Percentiles rank a stretch among this genome's conserved stretches.
These are phyloP conservation scores for Drosophila neotestacea DNA, from an alignment of 2,888 invertebrate species.

Conservation along the genomic window DNA sequence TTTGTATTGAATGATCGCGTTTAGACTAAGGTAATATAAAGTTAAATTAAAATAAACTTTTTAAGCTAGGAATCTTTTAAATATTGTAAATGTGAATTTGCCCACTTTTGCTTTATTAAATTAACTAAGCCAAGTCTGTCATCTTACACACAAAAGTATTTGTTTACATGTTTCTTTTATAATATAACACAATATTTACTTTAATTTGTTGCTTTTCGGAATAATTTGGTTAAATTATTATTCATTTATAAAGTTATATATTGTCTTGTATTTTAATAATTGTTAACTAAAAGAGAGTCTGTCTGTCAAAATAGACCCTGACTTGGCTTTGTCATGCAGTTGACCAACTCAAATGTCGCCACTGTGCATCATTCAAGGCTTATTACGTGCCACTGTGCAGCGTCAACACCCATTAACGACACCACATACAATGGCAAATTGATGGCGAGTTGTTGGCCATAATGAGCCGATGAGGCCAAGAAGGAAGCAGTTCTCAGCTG, in stretches of 20 bases:
- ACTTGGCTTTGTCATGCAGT: slow-evolving; percentile 1
- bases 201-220: too few relatives aligned
- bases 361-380: slow-evolving; percentile 33
- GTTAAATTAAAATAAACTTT: too few relatives aligned
- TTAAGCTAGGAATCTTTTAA: too few relatives aligned
- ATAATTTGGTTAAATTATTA: too few relatives aligned
- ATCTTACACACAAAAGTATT: too few relatives aligned
- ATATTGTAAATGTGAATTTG: too few relatives aligned
- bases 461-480: slow-evolving; percentile 46
- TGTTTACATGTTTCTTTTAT: too few relatives aligned
- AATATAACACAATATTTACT: too few relatives aligned
- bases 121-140: too few relatives aligned
- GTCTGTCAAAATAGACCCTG: not conserved
- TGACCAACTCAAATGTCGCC: not conserved
- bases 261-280: not conserved
- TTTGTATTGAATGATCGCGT: too few relatives aligned
- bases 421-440: slow-evolving; percentile 63
- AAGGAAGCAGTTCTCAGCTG: slow-evolving; percentile 15
- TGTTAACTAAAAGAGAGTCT: not conserved
- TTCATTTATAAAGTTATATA: not conserved
- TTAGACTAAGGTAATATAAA: too few relatives aligned
- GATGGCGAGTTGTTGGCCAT: slow-evolving; percentile 53
- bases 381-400: slow-evolving; percentile 46
- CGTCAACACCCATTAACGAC: slow-evolving; percentile 35
- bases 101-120: too few relatives aligned